Base-by-base conservation (phyloP, 2,888 invertebrate species). In the Chironomus tentans region DNA sequence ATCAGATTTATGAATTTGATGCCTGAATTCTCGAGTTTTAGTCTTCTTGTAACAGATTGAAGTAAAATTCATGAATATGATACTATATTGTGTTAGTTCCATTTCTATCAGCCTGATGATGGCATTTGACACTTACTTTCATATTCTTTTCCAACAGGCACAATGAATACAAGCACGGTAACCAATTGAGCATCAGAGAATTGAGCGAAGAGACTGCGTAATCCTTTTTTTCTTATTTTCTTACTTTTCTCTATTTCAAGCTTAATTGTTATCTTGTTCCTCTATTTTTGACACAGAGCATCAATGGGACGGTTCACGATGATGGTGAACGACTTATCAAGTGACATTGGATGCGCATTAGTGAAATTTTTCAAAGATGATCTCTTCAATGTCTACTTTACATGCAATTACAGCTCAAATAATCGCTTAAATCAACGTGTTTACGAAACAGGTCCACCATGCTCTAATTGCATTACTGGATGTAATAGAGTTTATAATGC, bases 331-430 rank as follows among this genome's bases (percentile, higher is more conserved):
- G 72, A 72, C 24, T 18, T 24, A 28, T 15, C 61, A 21, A 28
- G 7, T 18, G 72, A 72, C 12, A 48, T 72, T 28, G 72, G 72
- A 22, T 72, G 72, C 15, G 72, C 72, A 15, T 5, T 72, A n/a
- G 72, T 72, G 15, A 56, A 24, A 15, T 72, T 72, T 28, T 15
- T 24, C 12, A 56, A 61, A 24, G 72, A 72, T 7, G 72, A 72
- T 72, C 38, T 72, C 24, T 38, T 38, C 46, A 56, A 72, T 28
- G n/a, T 72, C 56, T 61, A 61, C n/a, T 56, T 72, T 10, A 56
- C 56, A 4, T 72, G 72, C 56, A 72, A 72, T 61, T 72, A 72
- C 38, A 28, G 61, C 4, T 56, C 72, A 15, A 61, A 72, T 56
- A 28, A 28, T 28, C 61, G 24, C 3, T 18, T 72, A 5, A 46